Evolutionary conservation across 2,797 vertebrate species (phyloP), one percentile per base, ranked within the genome.

Genomic region (Silurus lanzhouensis): DNA sequence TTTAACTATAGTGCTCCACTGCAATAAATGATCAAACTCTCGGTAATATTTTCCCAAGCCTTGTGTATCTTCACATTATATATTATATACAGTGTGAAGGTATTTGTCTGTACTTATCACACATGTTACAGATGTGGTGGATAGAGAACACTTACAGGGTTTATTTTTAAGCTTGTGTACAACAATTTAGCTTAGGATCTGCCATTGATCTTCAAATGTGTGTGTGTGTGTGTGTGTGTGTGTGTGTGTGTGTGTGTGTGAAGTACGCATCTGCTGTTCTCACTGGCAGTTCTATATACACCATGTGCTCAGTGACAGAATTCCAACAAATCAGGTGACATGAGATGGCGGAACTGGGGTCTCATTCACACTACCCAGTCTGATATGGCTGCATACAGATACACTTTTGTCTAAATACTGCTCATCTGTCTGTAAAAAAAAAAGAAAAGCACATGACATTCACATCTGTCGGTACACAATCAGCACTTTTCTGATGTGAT

Each of bases 301-400:
- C 83, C 86, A 85, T 86, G 86, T 84, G 78, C 83, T 86, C 82
- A 79, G 78, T 84, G 77, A 79, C 86, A 85, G 86, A 83, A 87
- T 87, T 89, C 82, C 86, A 83, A 9, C 44, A 83, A 80, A 87
- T 87, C 86, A 58, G 71, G 80, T 89, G 88, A 87, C 88, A 74
- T 58, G 58, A 72, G 71, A 76, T 85, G 84, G 85, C 84, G 82
- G 86, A 85, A 81, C 58, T 60, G 8, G 81, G 79, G 72, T 87
- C 84, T 81, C 82, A 81, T 87, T 89, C 84, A 84, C 61, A 78
- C 71, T 55, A 67, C 63, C 38, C 77, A 79, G 79, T 87, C 66
- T 12, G 74, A 87, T 86, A 81, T 71, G 78, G 48, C 84, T 64
- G 46, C 25, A 46, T 86, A 38, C 75, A 77, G 25, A 76, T 48